Evolutionary conservation across 2,797 vertebrate genomes (phyloP).

Genomic region (Gymnothorax reevesii): DNA sequence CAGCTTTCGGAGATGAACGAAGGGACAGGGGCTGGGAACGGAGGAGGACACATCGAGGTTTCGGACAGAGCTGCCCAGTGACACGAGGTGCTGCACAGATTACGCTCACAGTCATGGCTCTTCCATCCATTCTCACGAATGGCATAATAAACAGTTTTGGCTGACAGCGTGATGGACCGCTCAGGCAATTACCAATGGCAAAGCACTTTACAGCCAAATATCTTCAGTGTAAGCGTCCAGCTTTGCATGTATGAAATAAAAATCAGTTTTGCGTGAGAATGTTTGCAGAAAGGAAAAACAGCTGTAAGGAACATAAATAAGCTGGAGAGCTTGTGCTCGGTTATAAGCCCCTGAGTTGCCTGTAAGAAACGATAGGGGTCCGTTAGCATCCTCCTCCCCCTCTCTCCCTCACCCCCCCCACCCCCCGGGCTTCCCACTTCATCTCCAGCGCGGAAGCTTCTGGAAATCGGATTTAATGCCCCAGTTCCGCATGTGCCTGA

Average conservation of each 20-base stretch:
- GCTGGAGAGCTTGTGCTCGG: background rate
- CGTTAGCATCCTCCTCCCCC: background rate
- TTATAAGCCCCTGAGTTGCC: background rate
- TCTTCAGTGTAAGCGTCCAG: no score
- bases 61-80: no score
- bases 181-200: no score
- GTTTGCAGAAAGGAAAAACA: background rate
- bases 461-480: slow-evolving; percentile 73
- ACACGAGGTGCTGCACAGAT: no score
- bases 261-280: background rate
- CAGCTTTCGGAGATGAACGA: background rate
- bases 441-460: slow-evolving; percentile 53
- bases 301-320: background rate
- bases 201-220: no score
- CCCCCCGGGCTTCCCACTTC: slow-evolving; percentile 21
- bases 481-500: slow-evolving; percentile 57
- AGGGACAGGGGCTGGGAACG: background rate
- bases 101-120: no score
- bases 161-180: no score
- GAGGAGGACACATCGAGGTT: background rate
- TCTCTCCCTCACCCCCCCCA: background rate
- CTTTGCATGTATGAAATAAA: no score
- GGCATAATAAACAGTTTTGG: no score
- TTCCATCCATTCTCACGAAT: no score
- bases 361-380: background rate